phyloP scores from a whole-genome alignment of 2,888 invertebrate species.

The Agrotis exclamationis region DNA sequence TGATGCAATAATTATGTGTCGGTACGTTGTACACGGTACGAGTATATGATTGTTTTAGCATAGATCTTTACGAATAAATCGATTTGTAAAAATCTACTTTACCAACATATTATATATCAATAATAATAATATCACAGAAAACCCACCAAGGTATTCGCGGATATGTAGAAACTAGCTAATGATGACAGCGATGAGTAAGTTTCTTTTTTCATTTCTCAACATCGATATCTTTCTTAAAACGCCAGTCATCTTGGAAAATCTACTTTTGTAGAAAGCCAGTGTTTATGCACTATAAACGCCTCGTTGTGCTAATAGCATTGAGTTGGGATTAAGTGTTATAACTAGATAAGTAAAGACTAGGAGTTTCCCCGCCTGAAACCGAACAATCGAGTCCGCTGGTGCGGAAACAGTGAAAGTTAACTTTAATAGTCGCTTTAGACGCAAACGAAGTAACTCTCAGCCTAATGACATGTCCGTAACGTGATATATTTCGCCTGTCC shows the following conservation, averaged over 20 bases:
- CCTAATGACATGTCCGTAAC: conserved; percentile 67
- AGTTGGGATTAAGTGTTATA: conserved; percentile 25
- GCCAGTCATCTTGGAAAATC: conserved; percentile 41
- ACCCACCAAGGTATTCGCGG: not conserved
- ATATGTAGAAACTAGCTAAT: conserved; percentile 13
- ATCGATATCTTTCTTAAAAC: conserved; percentile 10
- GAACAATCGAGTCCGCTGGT: conserved; percentile 57
- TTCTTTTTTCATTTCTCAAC: conserved; percentile 12
- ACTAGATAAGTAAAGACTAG: conserved; percentile 40
- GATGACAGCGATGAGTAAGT: conserved; percentile 26
- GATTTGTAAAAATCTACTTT: conserved; percentile 8
- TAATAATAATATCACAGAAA: too few species aligned
- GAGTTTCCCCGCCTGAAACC: conserved; percentile 55
- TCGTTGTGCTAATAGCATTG: conserved; percentile 10
- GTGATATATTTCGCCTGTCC: too few species aligned
- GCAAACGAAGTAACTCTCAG: conserved; percentile 48
- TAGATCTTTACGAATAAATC: not conserved
- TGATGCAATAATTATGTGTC: not conserved
- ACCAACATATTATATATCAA: too few species aligned
- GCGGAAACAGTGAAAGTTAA: conserved; percentile 66
- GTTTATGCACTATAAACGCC: conserved; percentile 12
- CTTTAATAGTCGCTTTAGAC: conserved; percentile 46
- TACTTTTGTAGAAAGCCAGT: conserved; percentile 32
- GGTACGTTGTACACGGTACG: not conserved
- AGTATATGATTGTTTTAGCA: not conserved